Base-by-base conservation (phyloP, 2,113 vertebrate genomes). In the Morone chrysops region DNA sequence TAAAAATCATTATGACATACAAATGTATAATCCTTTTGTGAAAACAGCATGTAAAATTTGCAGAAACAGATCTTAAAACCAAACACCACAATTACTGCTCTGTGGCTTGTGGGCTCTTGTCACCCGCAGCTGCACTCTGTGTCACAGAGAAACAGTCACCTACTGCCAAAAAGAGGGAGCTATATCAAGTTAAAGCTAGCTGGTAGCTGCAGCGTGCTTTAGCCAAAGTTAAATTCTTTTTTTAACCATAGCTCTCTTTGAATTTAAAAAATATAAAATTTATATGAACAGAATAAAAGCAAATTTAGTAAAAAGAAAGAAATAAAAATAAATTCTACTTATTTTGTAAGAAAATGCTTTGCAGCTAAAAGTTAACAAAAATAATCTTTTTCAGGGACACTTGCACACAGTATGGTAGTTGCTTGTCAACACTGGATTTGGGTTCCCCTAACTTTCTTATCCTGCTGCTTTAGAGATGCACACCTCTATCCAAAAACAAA, bases 401-500 rank as follows among this genome's bases (percentile, higher is more conserved):
- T 38, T 31, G 25, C 22, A 50, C 11, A 31, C 17, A 40, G 25
- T 7, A 12, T 2, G 9, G 6, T 17, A 54, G 41, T 59, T 38
- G 57, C 36, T 65, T 47, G 4, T 47, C 31, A 77, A 36, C 9
- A 38, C 0, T 65, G 22, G 18, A 20, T 45, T 17, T 51, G 3
- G 18, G 20, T 80, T 57, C 63, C 36, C n/a, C 36, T 22, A 36
- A 67, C 20, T 8, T 3, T 48, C 5, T 50, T n/a, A 45, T 2
- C 13, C 40, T 57, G 3, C 40, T 70, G 57, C n/a, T 78, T 65
- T 22, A 57, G 2, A 31, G 25, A 63, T 13, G 16, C 1, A 8
- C 2, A 5, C 17, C 11, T 68, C 68, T 63, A 45, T 61, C 6
- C 51, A 75, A 66, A 71, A n/a, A 20, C 14, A 80, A 83, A 41